These are phyloP conservation scores for Rhingia rostrata DNA, from an alignment of 2,888 invertebrate species.

Conservation along the genomic window DNA sequence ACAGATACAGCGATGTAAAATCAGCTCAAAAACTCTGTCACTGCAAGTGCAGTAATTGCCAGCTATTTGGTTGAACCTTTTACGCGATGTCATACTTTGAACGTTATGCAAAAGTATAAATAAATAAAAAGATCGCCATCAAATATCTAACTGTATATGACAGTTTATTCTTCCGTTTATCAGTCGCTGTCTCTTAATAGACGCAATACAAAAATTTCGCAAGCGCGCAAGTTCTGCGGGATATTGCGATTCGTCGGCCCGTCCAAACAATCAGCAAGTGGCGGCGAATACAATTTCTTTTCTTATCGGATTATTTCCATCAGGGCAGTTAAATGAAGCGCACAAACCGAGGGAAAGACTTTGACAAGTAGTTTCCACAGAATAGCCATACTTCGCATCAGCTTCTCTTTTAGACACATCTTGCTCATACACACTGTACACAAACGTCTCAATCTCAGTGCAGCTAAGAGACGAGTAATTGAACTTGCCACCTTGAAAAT, in stretches of 20 bases:
- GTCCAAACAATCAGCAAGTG: slow-evolving; percentile 23
- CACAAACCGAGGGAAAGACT: background rate
- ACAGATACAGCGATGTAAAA: background rate
- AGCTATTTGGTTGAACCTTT: slow-evolving; percentile 61
- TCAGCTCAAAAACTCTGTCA: slow-evolving; percentile 19
- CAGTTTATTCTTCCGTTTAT: slow-evolving; percentile 69
- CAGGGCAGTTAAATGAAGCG: slow-evolving; percentile 50
- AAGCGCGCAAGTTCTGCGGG: slow-evolving; percentile 16
- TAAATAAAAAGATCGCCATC: slow-evolving; percentile 33
- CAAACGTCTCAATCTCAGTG: background rate
- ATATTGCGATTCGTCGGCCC: slow-evolving; percentile 37
- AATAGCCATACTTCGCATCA: slow-evolving; percentile 39
- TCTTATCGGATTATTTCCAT: slow-evolving; percentile 69
- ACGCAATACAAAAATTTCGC: slow-evolving; percentile 37
- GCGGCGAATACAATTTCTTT: slow-evolving; percentile 60
- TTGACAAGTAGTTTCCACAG: slow-evolving; percentile 41
- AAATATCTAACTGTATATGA: slow-evolving; percentile 27
- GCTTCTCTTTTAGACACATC: slow-evolving; percentile 27
- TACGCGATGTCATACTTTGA: slow-evolving; percentile 29
- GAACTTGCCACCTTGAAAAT: slow-evolving; percentile 71
- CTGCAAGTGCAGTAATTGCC: slow-evolving; percentile 48
- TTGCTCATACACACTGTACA: background rate
- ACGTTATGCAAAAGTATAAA: slow-evolving; percentile 55
- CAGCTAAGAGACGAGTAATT: slow-evolving; percentile 49
- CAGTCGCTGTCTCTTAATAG: slow-evolving; percentile 49